Base-by-base conservation (phyloP, 2,113 vertebrate genomes). In the Cryptotis parvus region DNA sequence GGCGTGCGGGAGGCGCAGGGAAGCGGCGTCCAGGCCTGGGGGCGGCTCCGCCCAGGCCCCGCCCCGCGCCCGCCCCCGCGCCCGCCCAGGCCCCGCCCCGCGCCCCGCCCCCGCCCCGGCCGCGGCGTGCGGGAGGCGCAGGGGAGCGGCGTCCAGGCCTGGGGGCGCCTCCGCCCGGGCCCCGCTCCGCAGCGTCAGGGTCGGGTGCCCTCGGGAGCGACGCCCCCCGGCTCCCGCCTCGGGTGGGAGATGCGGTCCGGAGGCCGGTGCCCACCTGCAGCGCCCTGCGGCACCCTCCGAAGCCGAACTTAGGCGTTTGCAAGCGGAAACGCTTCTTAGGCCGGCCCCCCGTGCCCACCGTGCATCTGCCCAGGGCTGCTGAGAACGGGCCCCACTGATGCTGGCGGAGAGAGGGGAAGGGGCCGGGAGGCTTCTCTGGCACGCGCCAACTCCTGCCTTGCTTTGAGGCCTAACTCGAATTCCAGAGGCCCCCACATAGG, bases 21-120 rank as follows among this genome's bases (percentile, higher is more conserved):
- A 29, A 20, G 45, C 18, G 26, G 79, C 76, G n/a, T 31, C 82
- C 5, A 0, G 37, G n/a, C 45, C n/a, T 0, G 0, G 22, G 33
- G n/a, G 22, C 31, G 15, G 43, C 92, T 91, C 94, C 92, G 39
- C 91, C 74, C 79, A 6, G 58, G 45, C 93, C 49, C 93, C 94
- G 87, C 95, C 93, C 75, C 87, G 15, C 18, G 35, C 6, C 77
- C 89, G 65, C 43, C 37, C 45, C 49, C 22, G 1, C n/a, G n/a
- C n/a, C n/a, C n/a, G 20, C 82, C 24, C 31, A 2, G 16, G 39
- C 20, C n/a, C 43, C 0, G 20, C 24, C 37, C 63, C n/a, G n/a
- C n/a, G n/a, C n/a, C n/a, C n/a, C n/a, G n/a, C n/a, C n/a, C n/a
- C n/a, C 10, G 10, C 43, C 7, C 45, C 24, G 37, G 18, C 65